phyloP scores from a whole-genome alignment of 2,888 invertebrate species.

The Abscondita cerata region DNA sequence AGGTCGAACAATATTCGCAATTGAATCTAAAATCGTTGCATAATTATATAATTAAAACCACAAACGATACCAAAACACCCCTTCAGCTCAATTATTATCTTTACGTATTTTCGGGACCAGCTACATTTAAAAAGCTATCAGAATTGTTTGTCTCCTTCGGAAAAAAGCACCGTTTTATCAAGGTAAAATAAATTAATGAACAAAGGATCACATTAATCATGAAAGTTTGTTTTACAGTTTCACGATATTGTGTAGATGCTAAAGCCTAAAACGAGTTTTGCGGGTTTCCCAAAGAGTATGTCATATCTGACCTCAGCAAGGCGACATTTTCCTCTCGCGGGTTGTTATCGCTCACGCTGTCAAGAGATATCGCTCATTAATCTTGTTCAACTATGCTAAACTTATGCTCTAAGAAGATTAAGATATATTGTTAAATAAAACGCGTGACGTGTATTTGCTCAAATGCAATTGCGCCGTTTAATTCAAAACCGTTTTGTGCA shows the following conservation, averaged over 20 bases:
- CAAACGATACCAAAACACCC: too few species aligned
- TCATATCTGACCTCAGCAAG: conserved; percentile 30
- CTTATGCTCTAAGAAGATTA: conserved; percentile 23
- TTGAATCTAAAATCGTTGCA: too few species aligned
- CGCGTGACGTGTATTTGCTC: too few species aligned
- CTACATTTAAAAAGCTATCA: too few species aligned
- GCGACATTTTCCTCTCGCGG: conserved; percentile 32
- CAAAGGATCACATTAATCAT: conserved; percentile 34
- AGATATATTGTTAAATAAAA: conserved; percentile 19
- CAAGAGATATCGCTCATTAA: conserved; percentile 33
- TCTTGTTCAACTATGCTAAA: conserved; percentile 33
- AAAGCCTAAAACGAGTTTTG: conserved; percentile 27
- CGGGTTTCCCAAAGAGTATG: conserved; percentile 22
- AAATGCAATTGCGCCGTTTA: background rate
- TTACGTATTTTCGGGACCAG: too few species aligned
- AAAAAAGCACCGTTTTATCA: too few species aligned
- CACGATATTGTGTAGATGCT: conserved; percentile 27
- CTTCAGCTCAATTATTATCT: too few species aligned
- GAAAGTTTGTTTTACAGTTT: conserved; percentile 23
- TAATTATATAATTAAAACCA: too few species aligned
- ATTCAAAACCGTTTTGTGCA: conserved; percentile 26
- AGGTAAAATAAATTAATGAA: conserved; percentile 35
- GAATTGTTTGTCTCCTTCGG: too few species aligned
- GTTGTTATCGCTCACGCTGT: conserved; percentile 27
- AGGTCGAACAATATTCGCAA: too few species aligned